Conservation (phyloP, 2,888 invertebrate species). For the Branchellion lobata region DNA sequence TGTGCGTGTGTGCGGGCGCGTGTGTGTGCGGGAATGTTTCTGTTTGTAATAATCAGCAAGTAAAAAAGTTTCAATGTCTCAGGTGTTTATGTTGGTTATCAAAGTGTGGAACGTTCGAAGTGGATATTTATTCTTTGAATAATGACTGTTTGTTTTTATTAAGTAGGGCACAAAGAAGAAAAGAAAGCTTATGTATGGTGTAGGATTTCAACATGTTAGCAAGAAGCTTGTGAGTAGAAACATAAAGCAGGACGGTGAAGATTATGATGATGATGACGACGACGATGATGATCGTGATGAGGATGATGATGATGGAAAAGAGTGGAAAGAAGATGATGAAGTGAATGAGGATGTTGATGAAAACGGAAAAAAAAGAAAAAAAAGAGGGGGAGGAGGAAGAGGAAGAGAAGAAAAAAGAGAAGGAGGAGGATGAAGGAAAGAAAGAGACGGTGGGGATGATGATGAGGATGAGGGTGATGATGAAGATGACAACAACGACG, state of each 20-base stretch:
- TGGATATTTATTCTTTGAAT: background rate
- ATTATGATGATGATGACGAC: background rate
- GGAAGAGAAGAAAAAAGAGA: background rate
- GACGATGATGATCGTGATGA: constrained; percentile 15
- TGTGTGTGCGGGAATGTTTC: constrained; percentile 8
- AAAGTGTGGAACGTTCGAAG: no score
- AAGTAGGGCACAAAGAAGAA: constrained; percentile 3
- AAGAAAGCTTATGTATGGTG: constrained; percentile 1
- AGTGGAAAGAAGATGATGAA: background rate
- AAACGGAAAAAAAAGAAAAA: background rate
- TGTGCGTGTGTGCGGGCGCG: background rate
- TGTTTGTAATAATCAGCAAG: background rate
- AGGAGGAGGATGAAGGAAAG: background rate
- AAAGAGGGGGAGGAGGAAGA: background rate
- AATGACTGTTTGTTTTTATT: background rate
- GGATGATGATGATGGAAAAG: constrained; percentile 20
- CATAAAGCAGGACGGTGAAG: background rate
- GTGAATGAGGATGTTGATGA: background rate
- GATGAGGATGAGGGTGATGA: background rate
- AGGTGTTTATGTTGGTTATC: no score
- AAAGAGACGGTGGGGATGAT: background rate
- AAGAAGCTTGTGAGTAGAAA: background rate
- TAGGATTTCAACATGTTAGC: constrained; percentile 1
- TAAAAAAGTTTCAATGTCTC: background rate
- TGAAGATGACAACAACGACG: background rate